phyloP scores from a whole-genome alignment of 1,140 invertebrate genomes.

The Zaprionus ornatus region DNA sequence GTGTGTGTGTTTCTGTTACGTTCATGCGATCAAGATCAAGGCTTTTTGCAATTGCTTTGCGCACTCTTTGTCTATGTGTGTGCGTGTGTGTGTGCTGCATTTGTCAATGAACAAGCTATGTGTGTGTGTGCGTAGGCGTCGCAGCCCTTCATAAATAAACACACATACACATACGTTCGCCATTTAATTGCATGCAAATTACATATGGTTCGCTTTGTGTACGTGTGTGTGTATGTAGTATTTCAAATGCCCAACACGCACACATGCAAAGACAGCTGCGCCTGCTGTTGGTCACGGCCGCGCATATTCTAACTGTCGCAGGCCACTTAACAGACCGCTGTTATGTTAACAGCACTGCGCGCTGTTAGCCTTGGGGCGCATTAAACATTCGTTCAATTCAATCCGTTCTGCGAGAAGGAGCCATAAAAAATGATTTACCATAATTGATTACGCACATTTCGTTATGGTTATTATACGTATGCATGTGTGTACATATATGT shows the following conservation, averaged over 20 bases:
- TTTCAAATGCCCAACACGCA: conserved; percentile 42
- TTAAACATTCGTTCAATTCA: conserved; percentile 24
- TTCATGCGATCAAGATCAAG: conserved; percentile 80
- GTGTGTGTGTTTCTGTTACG: conserved; percentile 28
- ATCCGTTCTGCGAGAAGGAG: not conserved
- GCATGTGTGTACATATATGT: conserved; percentile 6
- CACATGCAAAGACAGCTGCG: not conserved
- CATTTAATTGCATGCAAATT: conserved; percentile 35
- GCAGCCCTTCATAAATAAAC: conserved; percentile 57
- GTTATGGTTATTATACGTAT: conserved; percentile 12
- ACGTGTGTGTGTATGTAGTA: conserved; percentile 16
- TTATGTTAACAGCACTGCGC: not conserved
- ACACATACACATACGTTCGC: not conserved
- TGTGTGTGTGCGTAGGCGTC: conserved; percentile 34
- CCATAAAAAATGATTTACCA: conserved; percentile 18
- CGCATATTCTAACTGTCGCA: conserved; percentile 43
- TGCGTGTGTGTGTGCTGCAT: conserved; percentile 41
- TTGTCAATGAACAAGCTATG: conserved; percentile 41
- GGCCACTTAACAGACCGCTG: conserved; percentile 20
- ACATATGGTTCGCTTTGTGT: conserved; percentile 1
- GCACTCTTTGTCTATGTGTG: not conserved
- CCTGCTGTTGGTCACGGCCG: conserved; percentile 14
- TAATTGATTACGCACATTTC: conserved; percentile 43
- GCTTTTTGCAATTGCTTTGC: conserved; percentile 54
- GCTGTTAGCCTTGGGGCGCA: conserved; percentile 26